Evolutionary conservation across 2,888 invertebrate species (phyloP).

Genomic region (Netelia inedita): DNA sequence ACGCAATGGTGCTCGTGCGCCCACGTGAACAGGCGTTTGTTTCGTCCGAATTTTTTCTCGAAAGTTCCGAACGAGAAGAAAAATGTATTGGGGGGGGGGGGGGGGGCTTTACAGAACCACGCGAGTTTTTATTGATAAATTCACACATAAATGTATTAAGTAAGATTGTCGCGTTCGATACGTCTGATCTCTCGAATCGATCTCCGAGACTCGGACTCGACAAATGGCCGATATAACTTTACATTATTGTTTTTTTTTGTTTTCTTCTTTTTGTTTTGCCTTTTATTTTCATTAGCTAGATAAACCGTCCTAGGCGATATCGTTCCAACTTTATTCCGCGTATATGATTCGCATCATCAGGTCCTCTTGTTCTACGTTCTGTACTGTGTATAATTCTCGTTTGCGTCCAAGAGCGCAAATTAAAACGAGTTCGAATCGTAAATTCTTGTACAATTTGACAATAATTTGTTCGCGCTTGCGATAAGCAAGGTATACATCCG

Average conservation of each 20-base stretch:
- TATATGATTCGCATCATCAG: neutral
- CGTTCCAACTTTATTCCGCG: conserved; percentile 15
- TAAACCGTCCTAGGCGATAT: conserved; percentile 48
- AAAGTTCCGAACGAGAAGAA: neutral
- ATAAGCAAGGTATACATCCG: conserved; percentile 17
- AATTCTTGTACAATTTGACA: conserved; percentile 62
- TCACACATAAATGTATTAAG: neutral
- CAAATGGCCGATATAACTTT: conserved; percentile 43
- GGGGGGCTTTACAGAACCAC: too few species aligned
- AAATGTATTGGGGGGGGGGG: neutral
- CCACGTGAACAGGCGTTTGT: neutral
- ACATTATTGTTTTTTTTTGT: conserved; percentile 16
- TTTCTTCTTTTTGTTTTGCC: neutral
- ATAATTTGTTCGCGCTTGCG: conserved; percentile 60
- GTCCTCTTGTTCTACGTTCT: conserved; percentile 26
- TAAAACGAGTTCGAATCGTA: neutral
- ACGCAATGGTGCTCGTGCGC: neutral
- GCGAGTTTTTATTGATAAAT: too few species aligned
- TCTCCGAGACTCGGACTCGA: conserved; percentile 41
- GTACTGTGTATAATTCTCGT: conserved; percentile 22
- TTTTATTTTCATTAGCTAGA: neutral
- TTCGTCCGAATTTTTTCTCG: neutral
- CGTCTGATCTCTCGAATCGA: conserved; percentile 16
- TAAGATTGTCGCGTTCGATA: neutral
- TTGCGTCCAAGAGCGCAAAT: conserved; percentile 10